Percentiles rank a stretch among this genome's conserved stretches.
phyloP scores from a whole-genome alignment of 2,888 invertebrate genomes.

The Timema podura region DNA sequence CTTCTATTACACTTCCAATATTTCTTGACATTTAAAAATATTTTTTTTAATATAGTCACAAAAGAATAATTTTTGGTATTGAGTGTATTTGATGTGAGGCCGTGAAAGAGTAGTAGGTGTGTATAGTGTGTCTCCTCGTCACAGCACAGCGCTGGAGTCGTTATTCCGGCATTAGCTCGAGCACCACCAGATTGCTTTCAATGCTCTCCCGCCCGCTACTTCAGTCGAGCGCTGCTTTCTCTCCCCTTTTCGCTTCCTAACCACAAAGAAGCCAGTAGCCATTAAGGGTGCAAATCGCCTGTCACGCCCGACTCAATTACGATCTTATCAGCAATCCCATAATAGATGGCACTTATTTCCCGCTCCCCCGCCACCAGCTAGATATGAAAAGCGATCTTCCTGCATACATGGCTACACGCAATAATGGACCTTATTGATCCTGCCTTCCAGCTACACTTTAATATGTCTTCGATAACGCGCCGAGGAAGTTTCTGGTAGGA shows the following conservation, averaged over 20 bases:
- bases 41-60: too few relatives aligned
- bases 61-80: too few relatives aligned
- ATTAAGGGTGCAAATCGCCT: slow-evolving; percentile 31
- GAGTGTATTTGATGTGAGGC: too few relatives aligned
- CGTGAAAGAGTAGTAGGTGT: too few relatives aligned
- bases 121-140: too few relatives aligned
- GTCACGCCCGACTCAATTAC: slow-evolving; percentile 30
- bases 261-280: slow-evolving; percentile 25
- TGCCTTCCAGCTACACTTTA: slow-evolving; percentile 16
- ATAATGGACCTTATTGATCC: slow-evolving; percentile 25
- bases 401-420: slow-evolving; percentile 16
- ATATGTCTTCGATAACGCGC: slow-evolving; percentile 21
- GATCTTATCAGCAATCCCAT: slow-evolving; percentile 30
- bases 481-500: not conserved
- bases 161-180: slow-evolving; percentile 26
- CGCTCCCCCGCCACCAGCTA: slow-evolving; percentile 17
- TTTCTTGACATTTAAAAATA: too few relatives aligned
- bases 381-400: slow-evolving; percentile 16
- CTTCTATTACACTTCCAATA: too few relatives aligned
- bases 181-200: slow-evolving; percentile 26
- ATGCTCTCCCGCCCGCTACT: slow-evolving; percentile 17
- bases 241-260: slow-evolving; percentile 4
- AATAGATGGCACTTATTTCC: slow-evolving; percentile 30
- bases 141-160: too few relatives aligned
- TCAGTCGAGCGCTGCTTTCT: slow-evolving; percentile 9